Evolutionary conservation across 2,113 vertebrate genomes (phyloP).

Genomic region (Chaenocephalus aceratus): DNA sequence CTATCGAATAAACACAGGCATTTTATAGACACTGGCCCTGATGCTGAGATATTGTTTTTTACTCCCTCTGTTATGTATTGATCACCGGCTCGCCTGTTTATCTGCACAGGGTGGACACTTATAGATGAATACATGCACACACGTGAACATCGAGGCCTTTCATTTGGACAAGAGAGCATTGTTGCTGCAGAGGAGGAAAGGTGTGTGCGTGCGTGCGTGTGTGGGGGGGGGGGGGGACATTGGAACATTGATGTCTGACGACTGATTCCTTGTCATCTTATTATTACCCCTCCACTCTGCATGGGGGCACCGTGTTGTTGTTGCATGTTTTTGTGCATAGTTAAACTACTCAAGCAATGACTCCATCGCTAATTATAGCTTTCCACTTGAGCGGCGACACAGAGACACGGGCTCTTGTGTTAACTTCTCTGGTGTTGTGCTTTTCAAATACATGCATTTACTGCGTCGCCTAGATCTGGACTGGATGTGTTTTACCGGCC

Average conservation of each 20-base stretch:
- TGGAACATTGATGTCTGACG: conserved; percentile 64
- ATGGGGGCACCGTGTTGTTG: conserved; percentile 41
- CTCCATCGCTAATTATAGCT: conserved; percentile 73
- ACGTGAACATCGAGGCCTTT: conserved; percentile 41
- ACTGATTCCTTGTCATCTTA: conserved; percentile 78
- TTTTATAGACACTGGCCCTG: conserved; percentile 62
- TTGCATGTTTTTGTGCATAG: conserved; percentile 63
- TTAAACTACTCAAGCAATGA: conserved; percentile 68
- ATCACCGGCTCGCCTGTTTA: conserved; percentile 74
- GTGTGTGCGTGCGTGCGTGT: not conserved
- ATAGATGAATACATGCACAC: conserved; percentile 60
- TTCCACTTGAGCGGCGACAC: conserved; percentile 69
- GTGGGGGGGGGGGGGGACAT: conserved; percentile 2
- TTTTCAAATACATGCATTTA: conserved; percentile 30
- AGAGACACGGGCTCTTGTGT: conserved; percentile 56
- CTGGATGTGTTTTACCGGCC: not conserved
- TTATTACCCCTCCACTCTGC: conserved; percentile 55
- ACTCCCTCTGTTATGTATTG: conserved; percentile 77
- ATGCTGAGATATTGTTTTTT: conserved; percentile 74
- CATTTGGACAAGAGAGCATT: conserved; percentile 71
- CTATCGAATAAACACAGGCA: conserved; percentile 55
- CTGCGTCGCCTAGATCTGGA: not conserved
- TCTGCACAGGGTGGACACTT: conserved; percentile 72
- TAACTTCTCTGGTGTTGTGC: conserved; percentile 55
- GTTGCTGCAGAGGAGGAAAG: conserved; percentile 39